Evolutionary conservation across 2,113 vertebrate genomes (phyloP).

Genomic region (Hassar affinis): DNA sequence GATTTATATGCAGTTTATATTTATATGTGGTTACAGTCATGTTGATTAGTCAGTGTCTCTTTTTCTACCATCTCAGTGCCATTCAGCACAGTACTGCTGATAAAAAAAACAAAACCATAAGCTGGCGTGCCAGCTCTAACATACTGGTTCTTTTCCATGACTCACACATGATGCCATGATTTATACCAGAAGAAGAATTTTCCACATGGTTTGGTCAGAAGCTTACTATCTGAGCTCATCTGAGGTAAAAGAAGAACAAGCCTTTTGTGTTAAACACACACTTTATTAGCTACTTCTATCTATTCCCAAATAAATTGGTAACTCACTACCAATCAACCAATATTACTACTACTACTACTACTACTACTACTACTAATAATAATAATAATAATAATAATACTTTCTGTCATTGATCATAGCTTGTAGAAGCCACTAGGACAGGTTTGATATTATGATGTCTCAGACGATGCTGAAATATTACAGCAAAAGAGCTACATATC

Average conservation of each 20-base stretch:
- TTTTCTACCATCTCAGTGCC: not conserved
- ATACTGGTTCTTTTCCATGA: constrained; percentile 43
- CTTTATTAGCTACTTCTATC: not conserved
- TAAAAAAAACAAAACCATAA: not conserved
- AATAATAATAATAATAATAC: not conserved
- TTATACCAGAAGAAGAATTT: constrained; percentile 44
- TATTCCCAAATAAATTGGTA: not conserved
- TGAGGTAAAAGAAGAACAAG: constrained; percentile 29
- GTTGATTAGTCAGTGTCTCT: not conserved
- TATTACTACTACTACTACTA: not conserved
- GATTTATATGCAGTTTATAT: not conserved
- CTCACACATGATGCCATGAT: constrained; percentile 46
- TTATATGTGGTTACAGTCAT: not conserved
- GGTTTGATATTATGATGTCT: constrained; percentile 15
- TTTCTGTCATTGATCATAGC: not conserved
- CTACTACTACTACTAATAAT: not conserved
- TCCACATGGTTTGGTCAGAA: constrained; percentile 39
- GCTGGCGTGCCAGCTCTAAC: not conserved
- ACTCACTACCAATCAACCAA: not conserved
- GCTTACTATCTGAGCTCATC: constrained; percentile 39
- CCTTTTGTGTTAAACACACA: constrained; percentile 27
- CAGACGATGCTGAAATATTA: not conserved
- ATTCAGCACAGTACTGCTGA: constrained; percentile 15
- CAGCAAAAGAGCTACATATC: not conserved
- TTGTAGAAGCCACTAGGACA: not conserved